Base-by-base conservation (phyloP, 2,888 invertebrate species). In the Andrena bucephala region DNA sequence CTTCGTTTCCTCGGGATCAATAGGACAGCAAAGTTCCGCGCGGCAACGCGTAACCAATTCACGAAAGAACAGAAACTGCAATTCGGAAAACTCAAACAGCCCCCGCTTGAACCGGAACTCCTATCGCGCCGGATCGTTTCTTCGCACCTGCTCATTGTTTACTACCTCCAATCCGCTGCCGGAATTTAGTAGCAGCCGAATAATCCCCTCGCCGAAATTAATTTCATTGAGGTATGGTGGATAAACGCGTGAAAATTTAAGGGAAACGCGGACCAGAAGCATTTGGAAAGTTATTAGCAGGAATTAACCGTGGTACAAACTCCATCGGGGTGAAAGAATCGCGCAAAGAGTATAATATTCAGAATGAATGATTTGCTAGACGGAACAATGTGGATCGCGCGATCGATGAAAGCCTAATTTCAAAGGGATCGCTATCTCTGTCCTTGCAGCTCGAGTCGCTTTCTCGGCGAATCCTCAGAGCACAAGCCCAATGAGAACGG, bases 181-280 rank as follows among this genome's bases (percentile, higher is more conserved):
- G 69, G 70, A 82, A 77, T 77, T 68, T 72, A 72, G 52, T 72
- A 72, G 67, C 83, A 42, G 72, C 65, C 63, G 74, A 69, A 57
- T 81, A 73, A 60, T 73, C 69, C 80, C 78, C 68, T 73, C 62
- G 85, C 72, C 27, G 70, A 70, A 70, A 70, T 60, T 70, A 70
- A 70, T 60, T 48, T 29, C 48, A 10, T 20, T 20, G 60, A 27
- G 24, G 42, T 13, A 20, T 16, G 27, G 24, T 16, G 54, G 68
- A 69, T 70, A 70, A 68, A 36, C 52, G 68, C 54, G 54, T 50
- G 69, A 69, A 42, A 69, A 42, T 36, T 69, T 59, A 27, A 42
- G n/a, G 27, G n/a, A 6, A 20, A 54, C 6, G 24, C 20, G 10
- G 24, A 0, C 24, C 57, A 20, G 24, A 57, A 57, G 57, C 27